Evolutionary conservation across 2,888 invertebrate genomes (phyloP).

Genomic region (Coelopa pilipes): DNA sequence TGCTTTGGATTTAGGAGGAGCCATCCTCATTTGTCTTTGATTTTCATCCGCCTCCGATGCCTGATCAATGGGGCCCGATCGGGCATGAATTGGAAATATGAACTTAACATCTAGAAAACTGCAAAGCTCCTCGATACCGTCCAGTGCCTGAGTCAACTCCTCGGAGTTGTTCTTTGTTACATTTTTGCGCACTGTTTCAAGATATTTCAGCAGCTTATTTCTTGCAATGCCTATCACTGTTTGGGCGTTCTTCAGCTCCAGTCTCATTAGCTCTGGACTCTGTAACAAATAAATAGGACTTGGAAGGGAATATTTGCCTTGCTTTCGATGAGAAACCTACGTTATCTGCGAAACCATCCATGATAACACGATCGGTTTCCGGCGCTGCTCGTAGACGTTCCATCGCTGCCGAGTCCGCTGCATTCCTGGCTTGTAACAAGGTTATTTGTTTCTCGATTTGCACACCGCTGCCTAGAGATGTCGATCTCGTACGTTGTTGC

Average conservation of each 20-base stretch:
- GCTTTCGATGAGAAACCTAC: conserved; percentile 51
- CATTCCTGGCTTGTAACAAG: conserved; percentile 57
- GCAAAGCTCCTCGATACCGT: conserved; percentile 68
- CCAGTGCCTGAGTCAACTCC: conserved; percentile 65
- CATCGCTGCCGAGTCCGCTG: conserved; percentile 55
- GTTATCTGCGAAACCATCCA: conserved; percentile 67
- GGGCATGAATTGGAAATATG: conserved; percentile 56
- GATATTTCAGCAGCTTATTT: conserved; percentile 66
- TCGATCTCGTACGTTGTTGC: conserved; percentile 34
- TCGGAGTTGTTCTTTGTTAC: conserved; percentile 53
- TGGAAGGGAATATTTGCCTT: not conserved
- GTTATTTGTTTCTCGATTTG: conserved; percentile 56
- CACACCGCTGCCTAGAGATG: conserved; percentile 41
- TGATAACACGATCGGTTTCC: conserved; percentile 57
- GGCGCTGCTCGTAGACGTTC: conserved; percentile 50
- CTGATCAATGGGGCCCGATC: conserved; percentile 60
- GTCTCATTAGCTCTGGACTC: conserved; percentile 66
- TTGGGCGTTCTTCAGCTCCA: conserved; percentile 67
- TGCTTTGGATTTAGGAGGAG: conserved; percentile 38
- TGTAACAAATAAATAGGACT: conserved; percentile 44
- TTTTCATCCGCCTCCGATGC: conserved; percentile 66
- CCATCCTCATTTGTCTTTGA: conserved; percentile 46
- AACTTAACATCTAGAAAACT: conserved; percentile 62
- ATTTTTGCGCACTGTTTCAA: conserved; percentile 63
- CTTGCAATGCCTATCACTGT: conserved; percentile 67